Conservation (phyloP, 92 coral and sea anemone genomes). For the Bergia puertoricense region DNA sequence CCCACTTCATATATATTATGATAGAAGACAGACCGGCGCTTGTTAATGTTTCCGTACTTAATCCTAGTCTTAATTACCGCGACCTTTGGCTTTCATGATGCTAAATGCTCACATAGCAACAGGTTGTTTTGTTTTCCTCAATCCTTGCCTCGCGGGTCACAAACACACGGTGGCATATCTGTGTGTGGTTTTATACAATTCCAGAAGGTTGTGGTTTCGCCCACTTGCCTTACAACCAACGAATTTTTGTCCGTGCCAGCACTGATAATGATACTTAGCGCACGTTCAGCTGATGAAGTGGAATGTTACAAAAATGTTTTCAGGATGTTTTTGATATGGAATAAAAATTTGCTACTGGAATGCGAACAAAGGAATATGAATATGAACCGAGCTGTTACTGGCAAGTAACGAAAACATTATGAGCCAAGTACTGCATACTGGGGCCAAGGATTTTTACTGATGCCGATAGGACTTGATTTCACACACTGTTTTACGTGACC, state of each 20-base stretch:
- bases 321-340: too few species aligned
- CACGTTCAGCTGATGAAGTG: background rate
- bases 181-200: background rate
- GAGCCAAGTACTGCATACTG: too few species aligned
- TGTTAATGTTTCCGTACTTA: background rate
- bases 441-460: too few species aligned
- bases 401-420: too few species aligned
- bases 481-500: too few species aligned
- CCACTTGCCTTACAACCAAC: background rate
- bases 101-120: background rate
- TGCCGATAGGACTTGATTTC: too few species aligned
- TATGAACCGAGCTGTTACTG: too few species aligned
- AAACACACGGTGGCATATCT: background rate
- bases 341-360: too few species aligned
- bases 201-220: background rate
- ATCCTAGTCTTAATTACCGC: background rate
- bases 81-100: background rate
- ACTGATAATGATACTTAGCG: background rate
- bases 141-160: background rate
- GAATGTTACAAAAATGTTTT: too few species aligned
- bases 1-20: background rate
- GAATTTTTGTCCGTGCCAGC: background rate
- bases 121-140: background rate
- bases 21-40: background rate
- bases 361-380: too few species aligned